phyloP scores from a whole-genome alignment of 2,888 invertebrate genomes.

The Sphecodes monilicornis region DNA sequence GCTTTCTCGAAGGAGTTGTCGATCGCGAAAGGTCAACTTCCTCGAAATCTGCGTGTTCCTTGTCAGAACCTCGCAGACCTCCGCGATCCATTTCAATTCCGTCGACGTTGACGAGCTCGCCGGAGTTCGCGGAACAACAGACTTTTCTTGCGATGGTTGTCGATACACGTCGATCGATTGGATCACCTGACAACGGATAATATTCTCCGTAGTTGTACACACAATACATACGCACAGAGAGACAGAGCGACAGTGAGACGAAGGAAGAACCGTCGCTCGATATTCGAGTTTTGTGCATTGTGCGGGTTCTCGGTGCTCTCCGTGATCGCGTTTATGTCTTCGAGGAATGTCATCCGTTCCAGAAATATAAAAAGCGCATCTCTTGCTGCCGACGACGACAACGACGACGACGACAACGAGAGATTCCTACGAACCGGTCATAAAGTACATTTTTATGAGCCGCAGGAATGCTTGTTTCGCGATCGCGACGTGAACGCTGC shows the following conservation, averaged over 20 bases:
- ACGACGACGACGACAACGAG: not conserved
- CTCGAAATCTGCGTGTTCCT: not conserved
- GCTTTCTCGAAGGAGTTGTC: not conserved
- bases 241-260: not conserved
- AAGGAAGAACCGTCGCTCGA: not conserved
- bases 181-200: slow-evolving; percentile 17
- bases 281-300: not conserved
- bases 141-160: slow-evolving; percentile 17
- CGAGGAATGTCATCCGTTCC: slow-evolving; percentile 22
- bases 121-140: slow-evolving; percentile 35
- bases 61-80: not conserved
- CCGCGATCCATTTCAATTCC: not conserved
- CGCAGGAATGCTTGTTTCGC: not conserved
- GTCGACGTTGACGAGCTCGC: not conserved
- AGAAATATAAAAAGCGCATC: slow-evolving; percentile 9
- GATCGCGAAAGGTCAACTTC: not conserved
- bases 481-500: not conserved
- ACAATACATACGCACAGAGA: not conserved
- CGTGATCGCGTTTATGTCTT: slow-evolving; percentile 5
- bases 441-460: not conserved
- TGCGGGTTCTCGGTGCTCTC: not conserved
- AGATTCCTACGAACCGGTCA: slow-evolving; percentile 2
- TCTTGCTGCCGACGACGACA: not conserved
- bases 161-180: slow-evolving; percentile 41
- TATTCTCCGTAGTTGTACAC: slow-evolving; percentile 23